Evolutionary conservation across 2,888 invertebrate genomes (phyloP).

Genomic region (Polymixis lichenea): DNA sequence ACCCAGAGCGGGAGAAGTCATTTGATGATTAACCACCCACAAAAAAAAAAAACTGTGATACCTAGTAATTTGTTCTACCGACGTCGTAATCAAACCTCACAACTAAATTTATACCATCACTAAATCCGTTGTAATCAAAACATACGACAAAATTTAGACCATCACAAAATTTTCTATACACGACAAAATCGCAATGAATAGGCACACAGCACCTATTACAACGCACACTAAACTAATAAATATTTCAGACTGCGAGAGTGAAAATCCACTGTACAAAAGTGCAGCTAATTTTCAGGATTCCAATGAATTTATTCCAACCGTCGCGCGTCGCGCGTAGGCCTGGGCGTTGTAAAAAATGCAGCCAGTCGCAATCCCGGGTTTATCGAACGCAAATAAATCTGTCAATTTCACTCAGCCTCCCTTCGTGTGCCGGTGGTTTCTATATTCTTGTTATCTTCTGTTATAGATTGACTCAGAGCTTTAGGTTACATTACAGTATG

Average conservation of each 20-base stretch:
- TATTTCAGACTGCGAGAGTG: constrained; percentile 58
- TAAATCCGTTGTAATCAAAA: no score
- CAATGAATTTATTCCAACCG: constrained; percentile 68
- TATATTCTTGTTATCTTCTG: constrained; percentile 58
- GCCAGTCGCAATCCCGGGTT: constrained; percentile 81
- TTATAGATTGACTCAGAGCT: constrained; percentile 27
- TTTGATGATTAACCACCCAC: no score
- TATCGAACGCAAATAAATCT: constrained; percentile 89
- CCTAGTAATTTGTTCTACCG: constrained; percentile 15
- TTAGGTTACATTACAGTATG: constrained; percentile 5
- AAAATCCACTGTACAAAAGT: constrained; percentile 64
- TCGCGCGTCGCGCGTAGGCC: constrained; percentile 58
- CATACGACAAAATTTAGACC: no score
- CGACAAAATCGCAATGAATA: constrained; percentile 55
- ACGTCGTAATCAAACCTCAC: constrained; percentile 1
- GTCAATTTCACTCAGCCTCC: constrained; percentile 89
- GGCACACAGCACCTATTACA: constrained; percentile 44
- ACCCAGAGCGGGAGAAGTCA: no score
- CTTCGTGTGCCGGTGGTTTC: constrained; percentile 68
- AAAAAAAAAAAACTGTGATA: no score
- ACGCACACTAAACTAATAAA: constrained; percentile 61
- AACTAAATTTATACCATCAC: no score
- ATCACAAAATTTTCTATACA: constrained; percentile 23
- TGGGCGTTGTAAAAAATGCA: constrained; percentile 84
- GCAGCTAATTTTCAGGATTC: constrained; percentile 67